Conservation (phyloP, 1,140 invertebrate species). For the Drosophila jambulina region DNA sequence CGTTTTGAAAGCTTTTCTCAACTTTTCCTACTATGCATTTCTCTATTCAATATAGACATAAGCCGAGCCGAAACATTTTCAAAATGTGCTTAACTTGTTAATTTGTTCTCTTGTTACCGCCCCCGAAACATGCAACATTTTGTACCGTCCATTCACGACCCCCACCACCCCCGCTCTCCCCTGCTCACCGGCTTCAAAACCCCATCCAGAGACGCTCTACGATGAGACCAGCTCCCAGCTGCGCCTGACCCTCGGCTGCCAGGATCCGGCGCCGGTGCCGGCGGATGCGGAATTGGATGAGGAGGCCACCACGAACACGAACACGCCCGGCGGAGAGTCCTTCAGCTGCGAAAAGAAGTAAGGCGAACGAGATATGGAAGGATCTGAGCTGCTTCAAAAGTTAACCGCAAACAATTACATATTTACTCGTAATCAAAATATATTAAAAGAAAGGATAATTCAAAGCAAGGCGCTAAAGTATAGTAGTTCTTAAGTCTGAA, state of each 20-base stretch:
- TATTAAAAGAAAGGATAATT: conserved; percentile 22
- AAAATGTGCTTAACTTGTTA: conserved; percentile 74
- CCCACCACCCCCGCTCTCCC: conserved; percentile 15
- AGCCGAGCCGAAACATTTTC: conserved; percentile 44
- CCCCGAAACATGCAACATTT: conserved; percentile 67
- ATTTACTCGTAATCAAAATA: conserved; percentile 74
- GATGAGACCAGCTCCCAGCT: conserved; percentile 67
- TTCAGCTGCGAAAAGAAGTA: conserved; percentile 60
- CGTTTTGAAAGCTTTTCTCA: conserved; percentile 53
- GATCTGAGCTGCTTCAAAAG: conserved; percentile 26
- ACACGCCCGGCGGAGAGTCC: conserved; percentile 19
- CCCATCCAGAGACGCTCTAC: conserved; percentile 70
- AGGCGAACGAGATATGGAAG: conserved; percentile 8
- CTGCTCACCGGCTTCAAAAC: conserved; percentile 17
- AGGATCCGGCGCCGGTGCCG: conserved; percentile 44
- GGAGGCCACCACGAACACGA: conserved; percentile 16
- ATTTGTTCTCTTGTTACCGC: conserved; percentile 76
- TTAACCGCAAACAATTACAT: conserved; percentile 52
- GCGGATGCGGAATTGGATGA: conserved; percentile 49
- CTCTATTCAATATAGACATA: conserved; percentile 46
- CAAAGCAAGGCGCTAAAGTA: conserved; percentile 37
- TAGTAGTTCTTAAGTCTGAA: conserved; percentile 64
- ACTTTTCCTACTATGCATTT: conserved; percentile 53
- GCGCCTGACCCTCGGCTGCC: conserved; percentile 48
- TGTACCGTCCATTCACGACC: conserved; percentile 54